Evolutionary conservation across 2,113 vertebrate genomes (phyloP).

Genomic region (Riparia riparia): DNA sequence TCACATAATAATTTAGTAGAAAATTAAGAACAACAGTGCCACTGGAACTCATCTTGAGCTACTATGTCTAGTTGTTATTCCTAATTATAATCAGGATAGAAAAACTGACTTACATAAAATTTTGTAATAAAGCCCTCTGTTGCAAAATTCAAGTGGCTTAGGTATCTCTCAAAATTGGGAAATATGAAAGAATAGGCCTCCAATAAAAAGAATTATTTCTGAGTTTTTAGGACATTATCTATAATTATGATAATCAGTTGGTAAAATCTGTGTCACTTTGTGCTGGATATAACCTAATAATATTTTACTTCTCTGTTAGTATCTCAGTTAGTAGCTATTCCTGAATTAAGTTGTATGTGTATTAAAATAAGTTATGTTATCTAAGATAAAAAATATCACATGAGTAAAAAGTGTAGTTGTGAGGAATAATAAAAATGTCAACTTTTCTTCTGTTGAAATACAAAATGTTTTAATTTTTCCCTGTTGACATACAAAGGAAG

Average conservation of each 20-base stretch:
- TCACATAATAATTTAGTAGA: constrained; percentile 9
- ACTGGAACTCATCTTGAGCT: not conserved
- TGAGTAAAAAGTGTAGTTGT: not conserved
- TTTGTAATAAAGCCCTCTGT: not conserved
- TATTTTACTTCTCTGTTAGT: not conserved
- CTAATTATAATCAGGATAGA: not conserved
- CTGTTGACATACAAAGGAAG: not conserved
- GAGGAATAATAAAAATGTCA: not conserved
- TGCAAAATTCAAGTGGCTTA: not conserved
- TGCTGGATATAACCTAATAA: not conserved
- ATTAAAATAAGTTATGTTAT: not conserved
- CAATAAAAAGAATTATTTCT: not conserved
- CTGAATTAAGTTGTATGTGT: not conserved
- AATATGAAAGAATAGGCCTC: not conserved
- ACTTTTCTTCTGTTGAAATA: not conserved
- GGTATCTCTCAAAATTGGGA: not conserved
- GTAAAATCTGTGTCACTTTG: not conserved
- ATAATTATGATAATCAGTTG: not conserved
- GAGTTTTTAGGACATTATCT: not conserved
- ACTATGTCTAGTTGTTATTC: not conserved
- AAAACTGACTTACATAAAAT: not conserved
- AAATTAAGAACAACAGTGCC: not conserved
- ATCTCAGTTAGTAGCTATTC: not conserved
- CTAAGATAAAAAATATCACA: not conserved
- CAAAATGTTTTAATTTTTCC: not conserved